Evolutionary conservation across 2,888 invertebrate species (phyloP), one percentile per base, ranked within the genome.

Genomic region (Cephalotes varians): DNA sequence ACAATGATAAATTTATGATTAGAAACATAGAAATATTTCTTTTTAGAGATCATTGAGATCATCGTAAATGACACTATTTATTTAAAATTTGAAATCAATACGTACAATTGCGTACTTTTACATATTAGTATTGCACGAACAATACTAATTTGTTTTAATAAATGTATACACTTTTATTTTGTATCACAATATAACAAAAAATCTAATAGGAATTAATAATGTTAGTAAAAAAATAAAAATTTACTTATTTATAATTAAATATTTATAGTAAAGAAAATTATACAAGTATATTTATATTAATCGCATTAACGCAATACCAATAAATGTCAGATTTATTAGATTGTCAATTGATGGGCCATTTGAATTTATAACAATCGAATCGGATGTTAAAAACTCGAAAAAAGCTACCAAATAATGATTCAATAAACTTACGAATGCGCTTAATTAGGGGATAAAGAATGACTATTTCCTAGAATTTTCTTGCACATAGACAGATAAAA

Each of bases 391-490:
- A 18, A 25, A 18, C 18, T 5, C 18, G 25, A 37, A 37, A 34
- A 51, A n/a, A n/a, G n/a, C n/a, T n/a, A n/a, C n/a, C n/a, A n/a
- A n/a, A n/a, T 18, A 31, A 15, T 1, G 2, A 34, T 54, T 5
- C 5, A 54, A 18, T 37, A 2, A 71, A 69, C 34, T 69, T 51
- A 69, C 9, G 15, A 69, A 25, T 56, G 28, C 37, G n/a, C 40
- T 72, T 72, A 71, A 56, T 71, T 71, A 56, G 37, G 18, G 40
- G 18, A 56, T 56, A 72, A 72, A n/a, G 37, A 72, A 28, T 34
- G 10, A 37, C 1, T 10, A 34, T 9, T 71, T 54, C 51, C 49
- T 69, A 40, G 44, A 51, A 0, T 15, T 34, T 51, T 51, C 21
- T 69, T 69, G 51, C 9, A 25, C 49, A 49, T 47, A 28, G 25